Conservation (phyloP, 1,140 invertebrate genomes). For the Rhynchophorus ferrugineus region DNA sequence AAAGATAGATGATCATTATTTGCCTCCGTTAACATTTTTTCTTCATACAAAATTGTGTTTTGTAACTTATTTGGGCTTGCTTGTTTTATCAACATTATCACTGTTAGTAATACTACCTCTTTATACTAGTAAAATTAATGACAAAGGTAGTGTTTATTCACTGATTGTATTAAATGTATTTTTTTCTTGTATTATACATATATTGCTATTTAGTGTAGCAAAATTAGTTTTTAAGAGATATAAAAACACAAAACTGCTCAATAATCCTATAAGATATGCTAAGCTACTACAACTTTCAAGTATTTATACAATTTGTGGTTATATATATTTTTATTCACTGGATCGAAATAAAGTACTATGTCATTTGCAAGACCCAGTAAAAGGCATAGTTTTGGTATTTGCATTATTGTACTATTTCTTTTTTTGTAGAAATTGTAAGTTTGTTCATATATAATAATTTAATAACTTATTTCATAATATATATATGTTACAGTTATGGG, state of each 20-base stretch:
- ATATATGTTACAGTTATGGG: constrained; percentile 48
- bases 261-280: constrained; percentile 24
- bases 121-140: constrained; percentile 31
- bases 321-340: constrained; percentile 32
- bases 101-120: constrained; percentile 34
- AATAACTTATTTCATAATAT: constrained; percentile 7
- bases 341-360: constrained; percentile 46
- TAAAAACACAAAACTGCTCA: constrained; percentile 26
- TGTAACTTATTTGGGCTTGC: constrained; percentile 23
- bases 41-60: constrained; percentile 34
- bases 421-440: constrained; percentile 53
- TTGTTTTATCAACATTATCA: constrained; percentile 29
- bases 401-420: constrained; percentile 54
- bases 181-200: constrained; percentile 21
- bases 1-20: constrained; percentile 19
- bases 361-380: constrained; percentile 54
- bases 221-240: constrained; percentile 28
- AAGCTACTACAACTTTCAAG: constrained; percentile 26
- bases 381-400: constrained; percentile 50
- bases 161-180: constrained; percentile 29
- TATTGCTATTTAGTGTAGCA: constrained; percentile 19
- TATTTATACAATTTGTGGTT: constrained; percentile 26
- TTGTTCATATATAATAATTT: background rate
- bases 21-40: constrained; percentile 11
- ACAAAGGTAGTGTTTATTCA: constrained; percentile 31